Evolutionary conservation across 2,888 invertebrate species (phyloP), one percentile per base, ranked within the genome.

Genomic region (Ennomos quercinarius): DNA sequence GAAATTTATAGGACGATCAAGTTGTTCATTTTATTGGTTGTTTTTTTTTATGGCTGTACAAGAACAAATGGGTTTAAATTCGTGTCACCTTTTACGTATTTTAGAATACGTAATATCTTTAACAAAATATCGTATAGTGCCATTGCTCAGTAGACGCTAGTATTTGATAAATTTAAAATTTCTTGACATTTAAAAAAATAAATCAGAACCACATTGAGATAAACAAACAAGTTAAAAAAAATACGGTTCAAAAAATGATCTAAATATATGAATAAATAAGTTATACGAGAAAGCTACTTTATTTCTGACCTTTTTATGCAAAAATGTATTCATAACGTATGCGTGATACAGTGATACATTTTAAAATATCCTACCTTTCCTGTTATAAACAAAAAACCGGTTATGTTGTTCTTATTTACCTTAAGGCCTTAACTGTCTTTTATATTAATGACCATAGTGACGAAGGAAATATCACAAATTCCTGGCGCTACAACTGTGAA

Each of bases 281-380:
- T 27, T 27, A 27, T 43, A 35, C 45, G 45, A 11, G 9, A n/a
- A 27, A n/a, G n/a, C 17, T n/a, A 27, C 27, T 27, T 27, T 10
- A n/a, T 43, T 27, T 43, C 17, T 8, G 27, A 10, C 45, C 10
- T 27, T 39, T 42, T 39, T 43, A 39, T 48, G 42, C 13, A 53
- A 52, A 60, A 52, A 12, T 27, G 9, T 50, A 37, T 47, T 9
- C 40, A 34, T 13, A 39, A 48, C 17, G 45, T 39, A 42, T 50
- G 42, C 47, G 47, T 40, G 44, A 35, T 45, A 47, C 48, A 54
- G 47, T 40, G 44, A 35, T 45, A 47, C 48, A 54, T 57, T 53
- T 57, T 53, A 50, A 57, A 57, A 49, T 57, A 38, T 51, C 46
- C 42, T 12, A 37, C 46, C 46, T 46, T 47, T 36, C 53, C 40